Percentiles rank a stretch among this genome's conserved stretches.
Evolutionary conservation across 1,140 invertebrate genomes (phyloP).

Genomic region (Diuraphis noxia): DNA sequence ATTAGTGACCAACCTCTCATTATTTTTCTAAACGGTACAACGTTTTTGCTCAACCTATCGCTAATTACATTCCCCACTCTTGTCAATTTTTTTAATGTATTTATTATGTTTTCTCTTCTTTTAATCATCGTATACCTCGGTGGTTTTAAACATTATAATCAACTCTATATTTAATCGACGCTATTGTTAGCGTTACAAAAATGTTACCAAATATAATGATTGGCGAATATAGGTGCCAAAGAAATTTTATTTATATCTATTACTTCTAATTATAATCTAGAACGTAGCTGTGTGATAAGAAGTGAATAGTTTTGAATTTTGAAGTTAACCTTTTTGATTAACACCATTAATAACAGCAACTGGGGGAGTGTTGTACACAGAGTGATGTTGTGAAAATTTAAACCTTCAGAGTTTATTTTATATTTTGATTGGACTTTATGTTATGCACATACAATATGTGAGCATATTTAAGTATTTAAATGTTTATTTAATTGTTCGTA

Average conservation of each 20-base stretch:
- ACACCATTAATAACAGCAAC: not conserved
- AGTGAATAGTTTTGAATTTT: not conserved
- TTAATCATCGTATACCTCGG: not conserved
- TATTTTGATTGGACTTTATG: not conserved
- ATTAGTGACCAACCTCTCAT: constrained; percentile 34
- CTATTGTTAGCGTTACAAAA: not conserved
- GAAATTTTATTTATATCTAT: not conserved
- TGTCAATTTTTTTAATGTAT: constrained; percentile 37
- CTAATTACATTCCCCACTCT: constrained; percentile 28
- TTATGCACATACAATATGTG: not conserved
- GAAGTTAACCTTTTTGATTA: not conserved
- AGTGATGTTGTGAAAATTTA: not conserved
- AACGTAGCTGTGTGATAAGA: not conserved
- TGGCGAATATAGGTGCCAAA: not conserved
- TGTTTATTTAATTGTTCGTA: no score
- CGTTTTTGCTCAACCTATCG: constrained; percentile 16
- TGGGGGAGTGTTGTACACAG: no score
- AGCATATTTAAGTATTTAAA: no score
- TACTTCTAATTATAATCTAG: not conserved
- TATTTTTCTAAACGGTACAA: constrained; percentile 40
- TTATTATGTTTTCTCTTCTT: not conserved
- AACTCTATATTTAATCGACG: not conserved
- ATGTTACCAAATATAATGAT: not conserved
- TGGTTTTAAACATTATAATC: not conserved
- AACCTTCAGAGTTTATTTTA: not conserved